These are phyloP conservation scores for Chelonus formosanus DNA, from an alignment of 2,888 invertebrate species.

Conservation along the genomic window DNA sequence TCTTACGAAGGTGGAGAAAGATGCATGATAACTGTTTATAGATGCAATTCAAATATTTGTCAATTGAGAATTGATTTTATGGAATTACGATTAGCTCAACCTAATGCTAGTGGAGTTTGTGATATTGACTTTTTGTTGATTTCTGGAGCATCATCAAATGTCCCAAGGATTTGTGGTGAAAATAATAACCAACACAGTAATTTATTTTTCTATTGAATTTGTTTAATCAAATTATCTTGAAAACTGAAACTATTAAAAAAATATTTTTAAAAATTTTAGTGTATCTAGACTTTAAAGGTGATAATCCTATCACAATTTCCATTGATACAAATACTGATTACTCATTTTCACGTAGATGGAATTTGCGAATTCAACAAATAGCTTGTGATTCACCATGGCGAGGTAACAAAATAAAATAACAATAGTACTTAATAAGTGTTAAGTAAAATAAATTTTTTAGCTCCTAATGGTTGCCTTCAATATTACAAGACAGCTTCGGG, in stretches of 20 bases:
- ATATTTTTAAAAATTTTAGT: constrained; percentile 58
- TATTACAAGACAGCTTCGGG: constrained; percentile 74
- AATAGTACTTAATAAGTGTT: constrained; percentile 23
- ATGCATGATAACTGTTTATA: constrained; percentile 77
- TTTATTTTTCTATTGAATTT: constrained; percentile 13
- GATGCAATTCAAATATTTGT: constrained; percentile 75
- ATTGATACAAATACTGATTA: constrained; percentile 72
- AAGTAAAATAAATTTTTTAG: constrained; percentile 61
- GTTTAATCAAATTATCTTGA: no score
- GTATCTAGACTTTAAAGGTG: constrained; percentile 78
- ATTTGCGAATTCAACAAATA: constrained; percentile 77
- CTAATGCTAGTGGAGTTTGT: constrained; percentile 78
- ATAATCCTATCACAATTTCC: constrained; percentile 74
- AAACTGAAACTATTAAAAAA: no score
- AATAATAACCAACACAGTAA: constrained; percentile 78
- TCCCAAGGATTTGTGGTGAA: constrained; percentile 81
- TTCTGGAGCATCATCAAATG: constrained; percentile 74
- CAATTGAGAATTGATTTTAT: constrained; percentile 83
- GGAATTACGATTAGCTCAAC: constrained; percentile 76
- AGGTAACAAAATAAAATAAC: constrained; percentile 65
- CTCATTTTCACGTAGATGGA: constrained; percentile 74
- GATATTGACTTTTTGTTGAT: constrained; percentile 76
- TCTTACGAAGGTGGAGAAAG: constrained; percentile 75
- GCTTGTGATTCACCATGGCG: constrained; percentile 75
- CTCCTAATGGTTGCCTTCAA: constrained; percentile 82